Conservation (phyloP, 2,888 invertebrate species). For the Axea sp. region DNA sequence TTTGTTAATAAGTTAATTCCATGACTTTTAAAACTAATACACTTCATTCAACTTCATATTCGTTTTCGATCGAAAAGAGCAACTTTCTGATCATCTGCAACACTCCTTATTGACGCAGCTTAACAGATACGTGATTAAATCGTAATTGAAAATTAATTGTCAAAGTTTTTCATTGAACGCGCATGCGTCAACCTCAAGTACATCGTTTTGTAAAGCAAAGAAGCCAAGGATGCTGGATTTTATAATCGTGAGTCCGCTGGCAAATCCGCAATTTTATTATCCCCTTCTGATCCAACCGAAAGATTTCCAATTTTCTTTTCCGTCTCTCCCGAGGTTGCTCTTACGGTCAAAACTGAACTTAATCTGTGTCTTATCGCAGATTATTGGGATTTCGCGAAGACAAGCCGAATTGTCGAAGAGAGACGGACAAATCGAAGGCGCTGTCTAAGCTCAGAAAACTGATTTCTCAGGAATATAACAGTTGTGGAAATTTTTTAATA, state of each 20-base stretch:
- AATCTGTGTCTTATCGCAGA: slow-evolving; percentile 78
- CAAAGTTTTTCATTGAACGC: too few species aligned
- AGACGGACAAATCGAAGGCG: slow-evolving; percentile 28
- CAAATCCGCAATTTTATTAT: slow-evolving; percentile 77
- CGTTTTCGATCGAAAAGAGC: too few species aligned
- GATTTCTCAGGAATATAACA: slow-evolving; percentile 41
- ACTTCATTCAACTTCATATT: too few species aligned
- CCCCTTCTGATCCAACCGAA: slow-evolving; percentile 68
- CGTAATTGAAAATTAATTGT: too few species aligned
- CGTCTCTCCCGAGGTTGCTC: slow-evolving; percentile 57
- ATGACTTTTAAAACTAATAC: too few species aligned
- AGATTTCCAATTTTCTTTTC: slow-evolving; percentile 78
- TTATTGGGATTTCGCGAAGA: slow-evolving; percentile 76
- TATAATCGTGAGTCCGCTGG: slow-evolving; percentile 48
- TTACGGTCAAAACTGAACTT: slow-evolving; percentile 71
- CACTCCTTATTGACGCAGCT: too few species aligned
- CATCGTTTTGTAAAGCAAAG: slow-evolving; percentile 24
- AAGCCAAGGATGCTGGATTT: slow-evolving; percentile 36
- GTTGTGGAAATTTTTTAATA: slow-evolving; percentile 38
- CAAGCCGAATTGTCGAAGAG: slow-evolving; percentile 36
- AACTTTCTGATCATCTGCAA: too few species aligned
- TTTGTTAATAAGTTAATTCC: too few species aligned
- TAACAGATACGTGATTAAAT: too few species aligned
- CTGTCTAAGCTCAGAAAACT: slow-evolving; percentile 59
- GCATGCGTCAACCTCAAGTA: slow-evolving; percentile 24